Conservation (phyloP, 1,140 invertebrate genomes). For the Aphelenchoides besseyi region DNA sequence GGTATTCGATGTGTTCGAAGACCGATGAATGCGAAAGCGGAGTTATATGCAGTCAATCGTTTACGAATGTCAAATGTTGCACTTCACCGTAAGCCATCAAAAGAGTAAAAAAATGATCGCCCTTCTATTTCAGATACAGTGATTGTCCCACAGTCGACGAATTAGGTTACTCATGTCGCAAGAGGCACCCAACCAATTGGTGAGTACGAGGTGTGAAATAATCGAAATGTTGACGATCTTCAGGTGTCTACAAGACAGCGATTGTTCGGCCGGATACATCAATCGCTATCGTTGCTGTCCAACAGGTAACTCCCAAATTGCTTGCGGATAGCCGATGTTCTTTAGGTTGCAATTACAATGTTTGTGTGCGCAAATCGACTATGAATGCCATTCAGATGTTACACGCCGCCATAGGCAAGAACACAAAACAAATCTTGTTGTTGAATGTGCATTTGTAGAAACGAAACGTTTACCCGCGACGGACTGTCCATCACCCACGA, state of each 20-base stretch:
- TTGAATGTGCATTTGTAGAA: neutral
- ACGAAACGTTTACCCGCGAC: neutral
- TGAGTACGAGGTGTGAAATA: neutral
- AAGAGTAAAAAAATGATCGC: neutral
- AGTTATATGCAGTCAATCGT: slow-evolving; percentile 9
- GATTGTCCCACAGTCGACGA: too few relatives aligned
- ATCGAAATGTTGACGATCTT: neutral
- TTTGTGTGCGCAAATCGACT: slow-evolving; percentile 15
- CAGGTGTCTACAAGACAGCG: slow-evolving; percentile 20
- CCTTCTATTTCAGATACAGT: neutral
- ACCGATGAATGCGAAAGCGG: slow-evolving; percentile 20
- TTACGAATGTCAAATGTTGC: slow-evolving; percentile 17
- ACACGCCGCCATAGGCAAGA: slow-evolving; percentile 1
- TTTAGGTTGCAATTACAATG: slow-evolving; percentile 16
- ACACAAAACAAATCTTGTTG: neutral
- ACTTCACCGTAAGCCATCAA: slow-evolving; percentile 13
- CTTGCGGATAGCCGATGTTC: too few relatives aligned
- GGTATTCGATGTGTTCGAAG: neutral
- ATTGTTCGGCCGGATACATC: neutral
- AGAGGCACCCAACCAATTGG: slow-evolving; percentile 19
- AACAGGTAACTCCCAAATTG: neutral
- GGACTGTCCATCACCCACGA: neutral
- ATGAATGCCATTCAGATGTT: slow-evolving; percentile 15
- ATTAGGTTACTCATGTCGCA: slow-evolving; percentile 15
- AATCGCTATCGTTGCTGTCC: slow-evolving; percentile 21